Evolutionary conservation across 1,140 invertebrate species (phyloP).

Genomic region (Lordiphosa mommai): DNA sequence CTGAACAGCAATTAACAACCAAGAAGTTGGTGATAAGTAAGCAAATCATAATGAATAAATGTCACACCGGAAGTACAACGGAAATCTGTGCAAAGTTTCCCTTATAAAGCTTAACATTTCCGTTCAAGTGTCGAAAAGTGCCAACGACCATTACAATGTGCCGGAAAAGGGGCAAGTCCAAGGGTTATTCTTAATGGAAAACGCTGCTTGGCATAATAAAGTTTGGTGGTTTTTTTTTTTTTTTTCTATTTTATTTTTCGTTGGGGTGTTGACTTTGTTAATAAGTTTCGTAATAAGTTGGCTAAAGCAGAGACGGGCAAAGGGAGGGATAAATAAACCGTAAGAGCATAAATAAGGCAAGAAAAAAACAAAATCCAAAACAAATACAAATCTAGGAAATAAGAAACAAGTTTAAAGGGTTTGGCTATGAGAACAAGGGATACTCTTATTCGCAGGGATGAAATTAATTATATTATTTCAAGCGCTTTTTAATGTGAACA

Average conservation of each 20-base stretch:
- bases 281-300: constrained; percentile 74
- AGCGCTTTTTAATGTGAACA: too few relatives aligned
- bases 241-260: not conserved
- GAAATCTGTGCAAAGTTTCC: constrained; percentile 49
- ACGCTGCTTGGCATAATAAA: constrained; percentile 69
- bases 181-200: constrained; percentile 49
- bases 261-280: constrained; percentile 71
- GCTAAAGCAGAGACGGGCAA: constrained; percentile 38
- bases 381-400: constrained; percentile 30
- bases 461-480: too few relatives aligned
- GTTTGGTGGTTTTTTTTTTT: constrained; percentile 25
- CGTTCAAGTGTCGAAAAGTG: constrained; percentile 42
- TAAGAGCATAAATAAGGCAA: constrained; percentile 57
- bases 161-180: constrained; percentile 13
- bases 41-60: constrained; percentile 78
- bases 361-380: constrained; percentile 40
- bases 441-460: too few relatives aligned
- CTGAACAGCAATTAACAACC: constrained; percentile 54
- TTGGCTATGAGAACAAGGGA: too few relatives aligned
- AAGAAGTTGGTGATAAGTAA: constrained; percentile 51
- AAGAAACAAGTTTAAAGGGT: too few relatives aligned
- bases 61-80: constrained; percentile 69
- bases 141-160: constrained; percentile 27
- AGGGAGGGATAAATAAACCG: constrained; percentile 38
- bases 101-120: constrained; percentile 53